Percentiles rank a stretch among this genome's conserved stretches.
phyloP scores from a whole-genome alignment of 2,888 invertebrate genomes.

The Catocala fraxini region DNA sequence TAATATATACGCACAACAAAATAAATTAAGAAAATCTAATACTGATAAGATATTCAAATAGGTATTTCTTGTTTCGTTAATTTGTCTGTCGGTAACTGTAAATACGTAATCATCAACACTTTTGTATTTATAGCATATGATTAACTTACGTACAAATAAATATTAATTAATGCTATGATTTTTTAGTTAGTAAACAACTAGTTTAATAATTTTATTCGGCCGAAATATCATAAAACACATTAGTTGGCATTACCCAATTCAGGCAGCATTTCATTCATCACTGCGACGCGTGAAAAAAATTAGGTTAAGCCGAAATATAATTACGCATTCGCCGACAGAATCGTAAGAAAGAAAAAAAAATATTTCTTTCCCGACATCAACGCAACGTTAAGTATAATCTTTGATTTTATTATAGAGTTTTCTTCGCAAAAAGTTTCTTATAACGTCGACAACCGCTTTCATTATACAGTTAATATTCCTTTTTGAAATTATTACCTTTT shows the following conservation, averaged over 20 bases:
- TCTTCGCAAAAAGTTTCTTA: slow-evolving; percentile 4
- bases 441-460: slow-evolving; percentile 11
- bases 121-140: no score
- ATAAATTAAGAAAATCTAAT: no score
- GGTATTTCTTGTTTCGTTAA: no score
- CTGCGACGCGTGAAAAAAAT: slow-evolving; percentile 30
- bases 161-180: no score
- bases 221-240: slow-evolving; percentile 9
- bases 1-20: no score
- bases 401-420: slow-evolving; percentile 16
- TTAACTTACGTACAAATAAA: no score
- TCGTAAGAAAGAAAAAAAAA: slow-evolving; percentile 9
- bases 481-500: slow-evolving; percentile 10
- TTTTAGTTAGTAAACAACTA: no score
- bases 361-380: slow-evolving; percentile 4
- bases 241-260: slow-evolving; percentile 5
- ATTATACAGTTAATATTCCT: slow-evolving; percentile 4
- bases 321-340: slow-evolving; percentile 34
- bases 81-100: no score
- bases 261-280: slow-evolving; percentile 16
- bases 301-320: slow-evolving; percentile 42
- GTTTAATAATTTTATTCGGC: no score
- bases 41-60: no score
- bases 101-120: no score
- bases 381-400: slow-evolving; percentile 6